Percentiles rank a stretch among this genome's conserved stretches.
Evolutionary conservation across 2,113 vertebrate genomes (phyloP).

Genomic region (Oceanites oceanicus): DNA sequence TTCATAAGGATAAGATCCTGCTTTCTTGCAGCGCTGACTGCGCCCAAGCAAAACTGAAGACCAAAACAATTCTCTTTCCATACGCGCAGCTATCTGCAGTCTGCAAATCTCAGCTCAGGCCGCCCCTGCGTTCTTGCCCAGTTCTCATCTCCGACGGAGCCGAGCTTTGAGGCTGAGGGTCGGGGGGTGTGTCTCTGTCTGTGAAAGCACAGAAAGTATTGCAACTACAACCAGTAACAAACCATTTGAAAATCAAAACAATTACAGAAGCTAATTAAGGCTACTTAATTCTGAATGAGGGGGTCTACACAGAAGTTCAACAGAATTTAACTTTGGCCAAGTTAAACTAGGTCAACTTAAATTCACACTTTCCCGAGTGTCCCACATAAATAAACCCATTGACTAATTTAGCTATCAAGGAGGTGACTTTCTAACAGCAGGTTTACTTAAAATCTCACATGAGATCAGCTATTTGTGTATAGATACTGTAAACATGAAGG

Average conservation of each 20-base stretch:
- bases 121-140: background rate
- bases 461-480: background rate
- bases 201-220: background rate
- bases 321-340: background rate
- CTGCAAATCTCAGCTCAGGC: background rate
- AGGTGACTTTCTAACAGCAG: background rate
- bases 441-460: background rate
- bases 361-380: background rate
- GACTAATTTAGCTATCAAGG: background rate
- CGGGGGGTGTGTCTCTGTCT: fast-evolving
- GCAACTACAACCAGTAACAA: background rate
- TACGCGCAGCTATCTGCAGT: fast-evolving
- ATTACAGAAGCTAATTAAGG: background rate
- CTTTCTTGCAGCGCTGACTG: background rate
- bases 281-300: background rate
- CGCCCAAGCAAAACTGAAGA: background rate
- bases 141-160: background rate
- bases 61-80: background rate
- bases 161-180: background rate
- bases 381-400: background rate
- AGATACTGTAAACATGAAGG: background rate
- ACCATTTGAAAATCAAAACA: background rate
- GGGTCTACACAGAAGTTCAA: background rate
- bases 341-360: background rate
- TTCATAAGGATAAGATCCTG: background rate